Base-by-base conservation (phyloP, 1,140 invertebrate genomes). In the Lutraria rhynchaena region DNA sequence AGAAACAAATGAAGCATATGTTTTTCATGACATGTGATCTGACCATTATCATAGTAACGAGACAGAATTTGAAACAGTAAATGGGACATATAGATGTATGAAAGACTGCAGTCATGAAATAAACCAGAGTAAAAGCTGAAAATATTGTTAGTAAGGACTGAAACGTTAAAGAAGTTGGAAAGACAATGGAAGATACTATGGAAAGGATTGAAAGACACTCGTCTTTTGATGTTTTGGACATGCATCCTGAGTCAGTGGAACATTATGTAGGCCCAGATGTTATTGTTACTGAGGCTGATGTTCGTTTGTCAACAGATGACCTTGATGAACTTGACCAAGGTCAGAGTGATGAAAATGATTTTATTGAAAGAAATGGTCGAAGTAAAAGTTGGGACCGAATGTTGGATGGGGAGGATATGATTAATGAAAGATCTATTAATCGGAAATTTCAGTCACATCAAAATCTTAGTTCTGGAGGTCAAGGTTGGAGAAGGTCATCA, bases 401-500 rank as follows among this genome's bases (percentile, higher is more conserved):
- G 37, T 41, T 7, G n/a, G 63, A 41, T 53, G 44, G 35, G 37
- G 61, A 65, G 61, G n/a, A n/a, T n/a, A 35, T 7, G 19, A 60
- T 17, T 35, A 11, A 60, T 11, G 13, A 41, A 15, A 49, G n/a
- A 3, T 9, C 44, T 27, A 46, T 44, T 55, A 41, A 65, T 13
- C 33, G 17, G 76, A 70, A 69, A 33, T 44, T 37, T 41, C 31
- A 70, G 51, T 80, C 75, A 19, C 61, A 78, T 41, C 75, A 78
- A 27, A 78, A 78, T 33, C 51, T 78, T 17, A 69, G 29, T 44
- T 35, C 13, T 22, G 11, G 9, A 5, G 29, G 24, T 4, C 29
- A 57, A 33, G 53, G 35, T 27, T 7, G 49, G 35, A 35, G 58
- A 53, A 29, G 58, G 46, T 46, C 37, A 61, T 41, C 37, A 41